Evolutionary conservation across 2,888 invertebrate species (phyloP).

Genomic region (Monoplex corrugatus): DNA sequence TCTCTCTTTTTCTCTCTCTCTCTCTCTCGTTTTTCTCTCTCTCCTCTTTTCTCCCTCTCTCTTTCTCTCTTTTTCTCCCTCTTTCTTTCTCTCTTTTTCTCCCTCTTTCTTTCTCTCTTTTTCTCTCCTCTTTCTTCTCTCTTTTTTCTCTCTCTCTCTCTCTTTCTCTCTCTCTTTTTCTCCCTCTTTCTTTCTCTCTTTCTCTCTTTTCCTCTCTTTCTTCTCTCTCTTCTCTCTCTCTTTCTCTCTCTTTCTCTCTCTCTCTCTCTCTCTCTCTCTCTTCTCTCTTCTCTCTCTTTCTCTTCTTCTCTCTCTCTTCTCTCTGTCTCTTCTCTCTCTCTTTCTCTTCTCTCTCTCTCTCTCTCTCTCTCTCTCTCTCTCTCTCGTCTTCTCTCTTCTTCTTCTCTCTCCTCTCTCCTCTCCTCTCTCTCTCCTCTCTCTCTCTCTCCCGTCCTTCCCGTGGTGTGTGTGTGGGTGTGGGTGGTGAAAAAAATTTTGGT

Average conservation of each 20-base stretch:
- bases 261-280: neutral
- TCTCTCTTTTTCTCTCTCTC: neutral
- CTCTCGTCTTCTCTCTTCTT: no score
- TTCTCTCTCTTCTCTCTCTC: neutral
- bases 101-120: constrained; percentile 13
- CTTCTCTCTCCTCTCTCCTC: no score
- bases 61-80: neutral
- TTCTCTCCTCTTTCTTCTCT: neutral
- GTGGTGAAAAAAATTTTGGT: no score
- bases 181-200: constrained; percentile 6
- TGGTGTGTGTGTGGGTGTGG: no score
- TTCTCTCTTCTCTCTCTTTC: neutral
- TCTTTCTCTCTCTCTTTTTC: neutral
- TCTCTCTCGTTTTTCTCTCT: neutral
- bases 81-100: neutral
- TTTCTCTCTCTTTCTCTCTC: neutral
- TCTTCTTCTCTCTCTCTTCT: no score
- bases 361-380: no score
- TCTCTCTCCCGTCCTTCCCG: no score
- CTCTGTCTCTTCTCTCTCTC: no score
- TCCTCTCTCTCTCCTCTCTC: no score
- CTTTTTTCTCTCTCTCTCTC: neutral
- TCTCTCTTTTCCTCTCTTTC: constrained; percentile 13
- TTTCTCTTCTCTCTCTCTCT: no score
- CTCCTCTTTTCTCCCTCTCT: neutral